A percentile compares a stretch with the other conserved stretches of the same genome.
These are phyloP conservation scores for Festucalex cinctus DNA, from an alignment of 2,113 vertebrate genomes.

Conservation along the genomic window DNA sequence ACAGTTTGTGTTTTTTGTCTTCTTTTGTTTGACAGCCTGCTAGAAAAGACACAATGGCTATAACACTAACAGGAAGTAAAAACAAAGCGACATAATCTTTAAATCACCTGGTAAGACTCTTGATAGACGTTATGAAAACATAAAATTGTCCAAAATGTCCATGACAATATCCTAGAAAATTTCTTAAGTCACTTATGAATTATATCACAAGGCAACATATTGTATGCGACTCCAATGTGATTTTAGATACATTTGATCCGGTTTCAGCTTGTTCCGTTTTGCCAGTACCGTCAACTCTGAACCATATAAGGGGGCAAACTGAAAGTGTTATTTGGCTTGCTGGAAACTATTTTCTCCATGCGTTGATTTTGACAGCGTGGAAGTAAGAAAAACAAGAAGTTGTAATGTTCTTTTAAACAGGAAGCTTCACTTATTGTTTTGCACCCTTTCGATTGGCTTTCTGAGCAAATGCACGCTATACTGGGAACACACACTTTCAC, in stretches of 20 bases:
- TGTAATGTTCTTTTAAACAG: not conserved
- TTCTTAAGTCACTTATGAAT: not conserved
- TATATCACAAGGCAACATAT: not conserved
- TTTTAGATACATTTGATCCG: constrained; percentile 5
- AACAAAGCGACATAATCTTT: constrained; percentile 5
- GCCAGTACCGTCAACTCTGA: not conserved
- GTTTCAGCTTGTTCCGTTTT: constrained; percentile 10
- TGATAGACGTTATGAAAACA: too few species aligned
- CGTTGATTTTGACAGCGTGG: not conserved
- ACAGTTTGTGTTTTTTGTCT: constrained; percentile 29
- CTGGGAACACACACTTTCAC: not conserved
- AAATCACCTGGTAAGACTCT: not conserved
- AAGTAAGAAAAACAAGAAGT: not conserved
- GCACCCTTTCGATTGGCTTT: not conserved
- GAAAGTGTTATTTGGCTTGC: not conserved
- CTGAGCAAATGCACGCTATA: not conserved
- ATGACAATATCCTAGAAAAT: not conserved
- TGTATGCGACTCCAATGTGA: not conserved
- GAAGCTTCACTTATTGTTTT: not conserved
- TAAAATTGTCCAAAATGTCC: not conserved
- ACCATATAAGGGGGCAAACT: not conserved
- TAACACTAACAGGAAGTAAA: not conserved
- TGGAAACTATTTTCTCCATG: not conserved
- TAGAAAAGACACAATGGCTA: not conserved
- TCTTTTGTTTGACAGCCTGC: not conserved